phyloP scores from a whole-genome alignment of 2,113 vertebrate species.

The Madoqua kirkii region DNA sequence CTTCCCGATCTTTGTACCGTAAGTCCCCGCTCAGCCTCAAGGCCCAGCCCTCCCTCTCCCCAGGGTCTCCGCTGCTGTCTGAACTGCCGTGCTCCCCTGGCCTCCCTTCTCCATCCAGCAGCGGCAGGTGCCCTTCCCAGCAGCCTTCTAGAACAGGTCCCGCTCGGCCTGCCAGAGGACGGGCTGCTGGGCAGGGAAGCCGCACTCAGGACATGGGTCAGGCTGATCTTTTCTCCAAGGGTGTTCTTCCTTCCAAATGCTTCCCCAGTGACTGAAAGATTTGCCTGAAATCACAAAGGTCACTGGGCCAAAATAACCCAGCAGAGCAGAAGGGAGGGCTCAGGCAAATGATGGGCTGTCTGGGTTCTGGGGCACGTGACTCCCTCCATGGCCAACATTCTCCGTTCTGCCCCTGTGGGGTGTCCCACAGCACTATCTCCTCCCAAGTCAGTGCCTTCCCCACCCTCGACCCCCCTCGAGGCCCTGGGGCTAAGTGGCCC shows the following conservation, averaged over 20 bases:
- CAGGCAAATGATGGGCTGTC: too few relatives aligned
- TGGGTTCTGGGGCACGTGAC: neutral
- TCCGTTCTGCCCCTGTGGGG: neutral
- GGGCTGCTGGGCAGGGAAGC: neutral
- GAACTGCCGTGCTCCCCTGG: neutral
- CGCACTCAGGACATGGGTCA: neutral
- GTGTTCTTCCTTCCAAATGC: neutral
- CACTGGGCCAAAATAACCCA: neutral
- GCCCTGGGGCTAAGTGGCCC: neutral
- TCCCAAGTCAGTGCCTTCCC: neutral
- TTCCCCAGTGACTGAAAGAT: neutral
- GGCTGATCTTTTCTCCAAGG: neutral
- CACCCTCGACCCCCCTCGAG: neutral
- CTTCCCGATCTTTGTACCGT: neutral
- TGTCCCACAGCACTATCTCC: neutral
- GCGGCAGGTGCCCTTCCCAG: neutral
- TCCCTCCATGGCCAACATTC: neutral
- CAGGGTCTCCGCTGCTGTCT: neutral
- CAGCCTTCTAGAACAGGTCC: neutral
- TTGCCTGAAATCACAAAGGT: constrained; percentile 39
- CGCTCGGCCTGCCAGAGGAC: neutral
- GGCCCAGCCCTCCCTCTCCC: neutral
- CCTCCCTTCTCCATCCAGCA: neutral
- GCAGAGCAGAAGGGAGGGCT: neutral
- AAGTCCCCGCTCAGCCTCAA: accelerated